phyloP scores from a whole-genome alignment of 2,113 vertebrate species.

The human region GRCh38 chr7:41799001-41799500 shows the following conservation, averaged over 20 bases:
- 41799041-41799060: not conserved
- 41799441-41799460: not conserved
- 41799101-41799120: not conserved
- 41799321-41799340: not conserved
- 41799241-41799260: not conserved
- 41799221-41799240: not conserved
- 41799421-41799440: not conserved
- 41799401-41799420: not conserved
- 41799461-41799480: not conserved
- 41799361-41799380: not conserved
- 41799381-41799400: not conserved
- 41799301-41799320: not conserved
- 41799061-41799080: not conserved
- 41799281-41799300: not conserved
- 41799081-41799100: not conserved
- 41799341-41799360: not conserved
- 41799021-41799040: not conserved
- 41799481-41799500: not conserved
- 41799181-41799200: rapidly evolving
- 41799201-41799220: not conserved
- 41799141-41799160: not conserved
- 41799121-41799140: not conserved
- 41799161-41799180: not conserved
- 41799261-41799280: not conserved
- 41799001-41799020: not conserved